A percentile compares a stretch with the other conserved stretches of the same genome.
Evolutionary conservation across 2,113 vertebrate genomes (phyloP).

Genomic region (Platysteira castanea): DNA sequence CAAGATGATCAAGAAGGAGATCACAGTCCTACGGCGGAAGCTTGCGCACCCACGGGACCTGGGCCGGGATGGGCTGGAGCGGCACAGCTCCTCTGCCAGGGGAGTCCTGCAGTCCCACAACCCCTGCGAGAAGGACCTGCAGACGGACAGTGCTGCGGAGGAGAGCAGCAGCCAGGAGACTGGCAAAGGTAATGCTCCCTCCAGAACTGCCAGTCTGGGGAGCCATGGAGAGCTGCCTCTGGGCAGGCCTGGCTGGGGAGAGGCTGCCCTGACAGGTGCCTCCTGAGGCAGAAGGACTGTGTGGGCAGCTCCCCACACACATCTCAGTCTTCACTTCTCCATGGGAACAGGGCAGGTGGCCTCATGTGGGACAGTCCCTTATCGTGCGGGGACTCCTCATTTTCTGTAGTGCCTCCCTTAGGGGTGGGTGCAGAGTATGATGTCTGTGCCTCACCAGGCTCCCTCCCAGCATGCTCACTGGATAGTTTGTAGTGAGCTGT

Average conservation of each 20-base stretch:
- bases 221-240: background rate
- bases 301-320: background rate
- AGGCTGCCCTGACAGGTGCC: background rate
- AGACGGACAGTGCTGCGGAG: conserved; percentile 89
- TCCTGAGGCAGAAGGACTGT: background rate
- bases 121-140: conserved; percentile 79
- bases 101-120: conserved; percentile 74
- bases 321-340: fast-evolving
- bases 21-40: conserved; percentile 91
- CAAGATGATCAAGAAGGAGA: conserved; percentile 96
- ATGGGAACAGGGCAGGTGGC: background rate
- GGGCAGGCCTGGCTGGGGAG: background rate
- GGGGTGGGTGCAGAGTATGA: fast-evolving
- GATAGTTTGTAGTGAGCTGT: background rate
- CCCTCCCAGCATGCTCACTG: fast-evolving
- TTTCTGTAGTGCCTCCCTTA: background rate
- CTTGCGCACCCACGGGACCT: conserved; percentile 89
- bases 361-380: background rate
- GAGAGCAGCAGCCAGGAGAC: conserved; percentile 99
- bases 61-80: conserved; percentile 71
- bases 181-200: conserved; percentile 76
- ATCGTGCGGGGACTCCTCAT: fast-evolving
- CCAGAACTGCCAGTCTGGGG: background rate
- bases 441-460: background rate
- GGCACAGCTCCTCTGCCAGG: conserved; percentile 69